Evolutionary conservation across 2,888 invertebrate species (phyloP), one percentile per base, ranked within the genome.

Genomic region (Pterobdella sp.): DNA sequence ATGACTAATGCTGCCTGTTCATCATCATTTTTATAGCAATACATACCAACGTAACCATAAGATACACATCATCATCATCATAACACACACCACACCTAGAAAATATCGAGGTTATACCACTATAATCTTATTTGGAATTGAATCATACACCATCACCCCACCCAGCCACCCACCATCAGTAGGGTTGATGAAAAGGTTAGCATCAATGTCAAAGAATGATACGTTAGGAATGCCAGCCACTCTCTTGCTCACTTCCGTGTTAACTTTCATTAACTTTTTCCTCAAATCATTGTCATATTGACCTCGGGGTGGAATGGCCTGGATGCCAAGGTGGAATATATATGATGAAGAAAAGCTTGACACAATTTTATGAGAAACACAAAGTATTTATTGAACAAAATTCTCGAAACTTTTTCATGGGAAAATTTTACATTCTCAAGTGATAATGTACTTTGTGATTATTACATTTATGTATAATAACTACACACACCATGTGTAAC

Each of bases 281-380:
- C 94, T 87, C 77, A 93, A 85, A 67, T 86, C 86, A 85, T 94
- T 94, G 64, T 91, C 91, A 80, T 89, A 87, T 81, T 92, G 91
- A 56, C 94, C 94, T 80, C 93, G 87, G 65, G 94, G 94, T 79
- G 93, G 87, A 78, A 94, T 87, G 80, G 90, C 90, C 93, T 94
- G 86, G 76, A 60, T 22, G 14, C 3, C n/a, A 18, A 14, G 49
- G 10, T 22, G 49, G 7, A 22, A 7, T 42, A 22, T 14, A 14
- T 7, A 42, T 42, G 49, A 42, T 42, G 60, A 22, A 3, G 60
- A 26, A 18, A n/a, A 26, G n/a, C n/a, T n/a, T n/a, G n/a, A n/a
- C n/a, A n/a, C n/a, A n/a, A n/a, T n/a, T n/a, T n/a, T n/a, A n/a
- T n/a, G n/a, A n/a, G n/a, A n/a, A n/a, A n/a, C n/a, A n/a, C n/a